Evolutionary conservation across 2,113 vertebrate species (phyloP), one percentile per base, ranked within the genome.

Genomic region (Nothoprocta pentlandii): DNA sequence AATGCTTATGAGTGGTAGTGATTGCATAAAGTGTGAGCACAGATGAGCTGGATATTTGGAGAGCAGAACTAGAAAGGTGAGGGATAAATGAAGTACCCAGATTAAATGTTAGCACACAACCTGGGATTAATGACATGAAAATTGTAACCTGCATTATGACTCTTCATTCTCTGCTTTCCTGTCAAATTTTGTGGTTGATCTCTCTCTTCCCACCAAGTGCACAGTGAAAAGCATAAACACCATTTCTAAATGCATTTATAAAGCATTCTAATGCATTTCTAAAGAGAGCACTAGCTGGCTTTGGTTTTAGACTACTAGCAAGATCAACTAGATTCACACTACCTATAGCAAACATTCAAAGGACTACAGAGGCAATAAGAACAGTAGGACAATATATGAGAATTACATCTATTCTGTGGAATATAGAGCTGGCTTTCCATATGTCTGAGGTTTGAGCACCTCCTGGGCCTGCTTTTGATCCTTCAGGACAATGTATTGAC

Each of bases 401-500:
- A 75, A 64, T 6, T 16, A 1, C 23, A 41, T 26, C 32, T 87
- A 3, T 26, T 32, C 12, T 76, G 7, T 69, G 14, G 10, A 26
- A 21, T 30, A 28, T 19, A 68, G 51, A 70, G 2, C 9, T 19
- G 13, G 13, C 68, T 73, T 9, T 32, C 22, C 15, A 21, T 19
- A 59, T 8, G 59, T 5, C 14, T 84, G 22, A 21, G 3, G 8
- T 73, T 61, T 34, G 42, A 34, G 26, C 7, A 56, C 14, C 0
- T 0, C 13, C 22, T 26, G 51, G 66, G 7, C 17, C 17, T 56
- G 8, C 4, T 85, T 91, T 93, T 39, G 64, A 20, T 7, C 67
- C 3, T 28, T 9, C 62, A 82, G 26, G 10, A 51, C 0, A 0
- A 39, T 67, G 2, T 3, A 3, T 56, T 63, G 15, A 6, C 5